Conservation (phyloP, 1,140 invertebrate species). For the Drosophila ambigua region DNA sequence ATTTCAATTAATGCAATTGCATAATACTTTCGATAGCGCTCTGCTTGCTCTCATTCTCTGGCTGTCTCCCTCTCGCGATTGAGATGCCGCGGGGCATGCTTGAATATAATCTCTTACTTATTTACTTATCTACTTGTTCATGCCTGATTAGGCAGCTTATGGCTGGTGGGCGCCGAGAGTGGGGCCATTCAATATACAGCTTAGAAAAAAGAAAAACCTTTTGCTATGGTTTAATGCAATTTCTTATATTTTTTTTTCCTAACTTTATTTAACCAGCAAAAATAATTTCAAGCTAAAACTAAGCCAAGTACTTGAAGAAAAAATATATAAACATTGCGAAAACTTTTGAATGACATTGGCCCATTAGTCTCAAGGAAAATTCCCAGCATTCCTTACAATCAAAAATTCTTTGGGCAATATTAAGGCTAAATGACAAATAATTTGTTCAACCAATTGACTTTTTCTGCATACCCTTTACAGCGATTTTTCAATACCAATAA, state of each 20-base stretch:
- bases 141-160: constrained; percentile 15
- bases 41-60: not conserved
- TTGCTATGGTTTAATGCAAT: not conserved
- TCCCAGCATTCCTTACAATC: too few species aligned
- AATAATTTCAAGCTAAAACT: too few species aligned
- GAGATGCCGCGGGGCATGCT: not conserved
- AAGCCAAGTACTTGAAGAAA: too few species aligned
- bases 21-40: constrained; percentile 29
- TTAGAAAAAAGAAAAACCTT: not conserved
- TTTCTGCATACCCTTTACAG: too few species aligned
- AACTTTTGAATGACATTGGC: constrained; percentile 36
- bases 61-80: not conserved
- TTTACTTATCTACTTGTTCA: constrained; percentile 7
- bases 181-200: not conserved
- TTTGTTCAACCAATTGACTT: too few species aligned
- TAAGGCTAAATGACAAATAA: too few species aligned
- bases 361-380: not conserved
- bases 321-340: not conserved
- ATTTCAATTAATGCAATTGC: constrained; percentile 67
- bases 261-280: not conserved
- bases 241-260: too few species aligned
- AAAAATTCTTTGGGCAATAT: too few species aligned
- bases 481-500: too few species aligned
- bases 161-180: not conserved
- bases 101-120: constrained; percentile 2